Percentiles rank a stretch among this genome's conserved stretches.
Evolutionary conservation across 1,140 invertebrate species (phyloP).

Genomic region (Nephila pilipes): DNA sequence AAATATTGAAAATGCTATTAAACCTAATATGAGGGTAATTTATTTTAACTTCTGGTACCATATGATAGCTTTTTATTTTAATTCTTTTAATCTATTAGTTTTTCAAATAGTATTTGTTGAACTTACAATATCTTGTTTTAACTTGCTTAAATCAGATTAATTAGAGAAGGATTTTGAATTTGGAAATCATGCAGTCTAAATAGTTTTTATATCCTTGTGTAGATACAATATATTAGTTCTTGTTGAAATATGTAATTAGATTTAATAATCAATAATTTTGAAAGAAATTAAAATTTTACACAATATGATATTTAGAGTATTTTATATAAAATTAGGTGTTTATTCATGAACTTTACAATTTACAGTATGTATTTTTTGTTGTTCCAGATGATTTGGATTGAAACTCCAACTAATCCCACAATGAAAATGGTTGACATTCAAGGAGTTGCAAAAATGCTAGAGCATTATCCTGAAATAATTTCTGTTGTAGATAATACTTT

Average conservation of each 20-base stretch:
- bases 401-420: conserved; percentile 98
- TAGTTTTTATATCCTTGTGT: no score
- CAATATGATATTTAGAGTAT: no score
- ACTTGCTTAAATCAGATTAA: no score
- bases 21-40: conserved; percentile 91
- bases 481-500: conserved; percentile 99
- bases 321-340: no score
- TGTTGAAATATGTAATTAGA: background rate
- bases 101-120: no score
- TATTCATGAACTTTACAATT: background rate
- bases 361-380: conserved; percentile 34
- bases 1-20: conserved; percentile 87
- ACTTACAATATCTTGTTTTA: no score
- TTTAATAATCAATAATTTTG: background rate
- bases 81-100: no score
- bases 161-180: no score
- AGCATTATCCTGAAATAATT: conserved; percentile 86
- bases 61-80: no score
- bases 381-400: conserved; percentile 95
- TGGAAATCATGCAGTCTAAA: no score
- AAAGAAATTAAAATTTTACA: background rate
- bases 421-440: conserved; percentile 95
- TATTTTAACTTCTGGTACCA: no score
- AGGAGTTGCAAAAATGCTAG: conserved; percentile 86
- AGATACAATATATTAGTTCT: no score